phyloP scores from a whole-genome alignment of 30 jellyfish, hydroid and myxozoan species.

The Pelagia noctiluca region DNA sequence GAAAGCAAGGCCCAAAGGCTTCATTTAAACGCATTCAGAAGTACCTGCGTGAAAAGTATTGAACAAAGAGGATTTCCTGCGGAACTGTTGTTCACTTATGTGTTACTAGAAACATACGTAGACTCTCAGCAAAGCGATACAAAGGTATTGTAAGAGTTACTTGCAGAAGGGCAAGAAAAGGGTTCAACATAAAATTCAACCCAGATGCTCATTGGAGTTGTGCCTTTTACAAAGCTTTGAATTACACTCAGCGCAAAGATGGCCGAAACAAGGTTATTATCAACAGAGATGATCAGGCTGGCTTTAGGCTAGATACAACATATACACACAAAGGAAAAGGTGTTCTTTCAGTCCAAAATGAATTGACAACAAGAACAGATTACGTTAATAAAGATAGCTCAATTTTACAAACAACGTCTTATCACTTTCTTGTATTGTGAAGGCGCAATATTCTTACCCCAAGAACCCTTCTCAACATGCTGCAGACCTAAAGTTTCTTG shows the following conservation, averaged over 20 bases:
- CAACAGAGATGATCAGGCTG: conserved; percentile 12
- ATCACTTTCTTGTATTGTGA: conserved; percentile 21
- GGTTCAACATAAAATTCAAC: conserved; percentile 1
- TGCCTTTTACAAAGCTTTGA: not conserved
- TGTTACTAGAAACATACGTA: not conserved
- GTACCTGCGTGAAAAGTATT: not conserved
- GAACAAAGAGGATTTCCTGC: not conserved
- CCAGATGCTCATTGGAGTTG: conserved; percentile 8
- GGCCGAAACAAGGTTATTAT: not conserved
- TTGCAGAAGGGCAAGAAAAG: conserved; percentile 8
- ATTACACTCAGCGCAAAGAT: not conserved
- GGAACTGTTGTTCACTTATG: not conserved
- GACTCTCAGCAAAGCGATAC: not conserved
- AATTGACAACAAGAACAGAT: conserved; percentile 15
- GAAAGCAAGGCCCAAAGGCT: not conserved
- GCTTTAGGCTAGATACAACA: conserved; percentile 8
- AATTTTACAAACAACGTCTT: not conserved
- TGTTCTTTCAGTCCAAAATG: too few relatives aligned
- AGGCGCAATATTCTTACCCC: not conserved
- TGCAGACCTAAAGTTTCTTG: conserved; percentile 9
- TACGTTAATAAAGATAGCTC: not conserved
- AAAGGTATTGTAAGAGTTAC: not conserved
- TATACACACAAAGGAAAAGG: conserved; percentile 4
- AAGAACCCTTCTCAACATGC: conserved; percentile 14
- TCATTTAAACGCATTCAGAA: not conserved